Evolutionary conservation across 2,797 vertebrate genomes (phyloP).

Genomic region (Adelosebastes latens): DNA sequence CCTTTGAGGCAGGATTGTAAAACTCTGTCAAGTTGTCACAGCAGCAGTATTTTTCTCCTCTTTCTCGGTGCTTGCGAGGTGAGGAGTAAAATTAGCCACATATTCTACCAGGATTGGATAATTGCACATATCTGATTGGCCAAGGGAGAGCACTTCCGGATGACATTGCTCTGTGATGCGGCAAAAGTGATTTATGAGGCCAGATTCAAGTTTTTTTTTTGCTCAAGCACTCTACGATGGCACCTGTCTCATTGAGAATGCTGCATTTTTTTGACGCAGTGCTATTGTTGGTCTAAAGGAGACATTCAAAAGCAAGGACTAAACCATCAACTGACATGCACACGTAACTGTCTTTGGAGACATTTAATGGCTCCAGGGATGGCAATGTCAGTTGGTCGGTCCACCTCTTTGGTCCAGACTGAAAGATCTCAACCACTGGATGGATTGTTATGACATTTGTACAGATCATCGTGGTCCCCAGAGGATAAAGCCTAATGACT

Average conservation of each 20-base stretch:
- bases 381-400: not conserved
- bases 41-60: not conserved
- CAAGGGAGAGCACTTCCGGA: not conserved
- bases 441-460: not conserved
- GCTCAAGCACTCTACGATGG: not conserved
- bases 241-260: not conserved
- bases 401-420: not conserved
- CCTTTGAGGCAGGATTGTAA: slow-evolving; percentile 27
- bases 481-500: not conserved
- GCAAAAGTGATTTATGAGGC: not conserved
- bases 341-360: not conserved
- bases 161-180: not conserved
- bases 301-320: not conserved
- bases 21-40: slow-evolving; percentile 20
- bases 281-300: not conserved
- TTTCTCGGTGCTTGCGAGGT: not conserved
- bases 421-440: not conserved
- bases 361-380: not conserved
- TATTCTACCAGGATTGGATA: not conserved
- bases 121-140: not conserved
- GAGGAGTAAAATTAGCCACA: not conserved
- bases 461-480: not conserved
- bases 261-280: not conserved
- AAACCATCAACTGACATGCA: not conserved
- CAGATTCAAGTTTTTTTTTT: not conserved